A percentile compares a stretch with the other conserved stretches of the same genome.
phyloP scores from a whole-genome alignment of 1,140 invertebrate species.

The Mizuhopecten yessoensis region DNA sequence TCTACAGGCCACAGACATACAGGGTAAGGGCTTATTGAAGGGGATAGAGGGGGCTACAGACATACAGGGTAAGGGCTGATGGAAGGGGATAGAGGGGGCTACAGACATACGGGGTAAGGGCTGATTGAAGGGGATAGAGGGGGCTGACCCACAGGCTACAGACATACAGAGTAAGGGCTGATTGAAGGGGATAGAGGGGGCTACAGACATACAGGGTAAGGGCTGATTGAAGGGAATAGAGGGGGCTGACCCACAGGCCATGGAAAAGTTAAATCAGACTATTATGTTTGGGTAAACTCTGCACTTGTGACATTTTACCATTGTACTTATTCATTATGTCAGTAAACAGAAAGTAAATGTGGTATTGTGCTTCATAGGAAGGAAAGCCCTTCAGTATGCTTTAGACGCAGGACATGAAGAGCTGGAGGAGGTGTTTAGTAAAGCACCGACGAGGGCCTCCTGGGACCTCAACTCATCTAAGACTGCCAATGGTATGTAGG shows the following conservation, averaged over 20 bases:
- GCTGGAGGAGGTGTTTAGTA: conserved; percentile 73
- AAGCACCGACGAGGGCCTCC: conserved; percentile 71
- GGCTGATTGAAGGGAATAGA: neutral
- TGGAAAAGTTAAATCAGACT: neutral
- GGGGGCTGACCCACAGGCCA: neutral
- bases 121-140: neutral
- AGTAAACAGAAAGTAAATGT: neutral
- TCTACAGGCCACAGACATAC: conserved; percentile 53
- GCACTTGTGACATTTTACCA: too few relatives aligned
- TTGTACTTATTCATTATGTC: neutral
- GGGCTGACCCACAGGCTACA: neutral
- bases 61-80: neutral
- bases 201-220: neutral
- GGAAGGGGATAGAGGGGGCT: neutral
- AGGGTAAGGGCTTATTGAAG: neutral
- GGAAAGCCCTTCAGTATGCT: conserved; percentile 75
- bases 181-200: neutral
- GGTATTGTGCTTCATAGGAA: conserved; percentile 67
- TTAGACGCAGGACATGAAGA: conserved; percentile 68
- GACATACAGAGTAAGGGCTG: neutral
- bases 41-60: neutral
- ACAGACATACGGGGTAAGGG: conserved; percentile 51
- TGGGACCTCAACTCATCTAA: conserved; percentile 67
- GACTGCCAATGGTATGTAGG: conserved; percentile 7
- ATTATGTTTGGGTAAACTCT: too few relatives aligned